A percentile compares a stretch with the other conserved stretches of the same genome.
These are phyloP conservation scores for Pelecanus crispus DNA, from an alignment of 2,113 vertebrate genomes.

Conservation along the genomic window DNA sequence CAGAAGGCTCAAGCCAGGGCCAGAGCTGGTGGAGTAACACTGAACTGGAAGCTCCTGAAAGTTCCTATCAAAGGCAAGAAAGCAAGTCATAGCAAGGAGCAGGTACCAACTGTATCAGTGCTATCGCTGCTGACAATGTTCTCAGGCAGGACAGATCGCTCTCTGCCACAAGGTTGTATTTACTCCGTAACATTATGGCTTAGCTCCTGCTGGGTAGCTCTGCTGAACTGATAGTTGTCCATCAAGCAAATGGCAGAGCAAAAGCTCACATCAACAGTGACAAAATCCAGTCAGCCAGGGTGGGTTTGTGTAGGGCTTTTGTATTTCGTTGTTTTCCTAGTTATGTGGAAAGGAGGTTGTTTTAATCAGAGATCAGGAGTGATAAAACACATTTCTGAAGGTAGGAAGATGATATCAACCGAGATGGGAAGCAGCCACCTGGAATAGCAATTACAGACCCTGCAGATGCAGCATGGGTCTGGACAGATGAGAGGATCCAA, in stretches of 20 bases:
- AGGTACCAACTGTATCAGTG: not conserved
- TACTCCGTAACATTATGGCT: not conserved
- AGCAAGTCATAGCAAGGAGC: not conserved
- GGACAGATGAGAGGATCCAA: not conserved
- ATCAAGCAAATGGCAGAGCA: not conserved
- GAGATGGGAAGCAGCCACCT: not conserved
- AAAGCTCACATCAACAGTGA: not conserved
- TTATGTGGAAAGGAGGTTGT: not conserved
- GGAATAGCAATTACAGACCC: not conserved
- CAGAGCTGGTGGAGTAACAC: not conserved
- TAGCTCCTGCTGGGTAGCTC: not conserved
- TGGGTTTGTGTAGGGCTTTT: not conserved
- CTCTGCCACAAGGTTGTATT: not conserved
- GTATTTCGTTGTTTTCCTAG: not conserved
- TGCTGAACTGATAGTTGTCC: not conserved
- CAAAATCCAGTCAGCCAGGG: not conserved
- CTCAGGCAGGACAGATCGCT: not conserved
- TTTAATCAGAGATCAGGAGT: not conserved
- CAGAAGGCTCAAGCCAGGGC: not conserved
- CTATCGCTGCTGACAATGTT: not conserved
- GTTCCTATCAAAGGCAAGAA: not conserved
- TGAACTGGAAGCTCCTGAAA: not conserved
- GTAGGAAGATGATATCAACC: not conserved
- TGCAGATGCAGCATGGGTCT: not conserved
- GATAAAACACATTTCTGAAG: not conserved